phyloP scores from a whole-genome alignment of 2,888 invertebrate genomes.

The Corbicula japonica region DNA sequence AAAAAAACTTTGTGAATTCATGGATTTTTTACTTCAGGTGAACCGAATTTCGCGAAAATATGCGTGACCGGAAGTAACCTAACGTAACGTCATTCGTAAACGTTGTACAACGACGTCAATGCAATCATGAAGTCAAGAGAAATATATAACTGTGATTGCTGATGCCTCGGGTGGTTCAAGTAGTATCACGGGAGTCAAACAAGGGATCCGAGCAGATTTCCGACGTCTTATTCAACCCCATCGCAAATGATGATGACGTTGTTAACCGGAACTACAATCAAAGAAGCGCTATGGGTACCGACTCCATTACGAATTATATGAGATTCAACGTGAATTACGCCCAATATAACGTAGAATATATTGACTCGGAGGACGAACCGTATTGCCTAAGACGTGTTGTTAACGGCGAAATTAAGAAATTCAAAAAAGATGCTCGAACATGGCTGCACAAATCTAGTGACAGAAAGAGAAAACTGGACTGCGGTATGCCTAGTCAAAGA shows the following conservation, averaged over 20 bases:
- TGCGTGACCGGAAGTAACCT: too few species aligned
- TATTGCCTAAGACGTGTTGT: constrained; percentile 49
- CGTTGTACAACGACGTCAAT: too few species aligned
- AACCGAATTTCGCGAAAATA: too few species aligned
- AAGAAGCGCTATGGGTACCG: not conserved
- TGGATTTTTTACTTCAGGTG: too few species aligned
- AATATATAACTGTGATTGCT: too few species aligned
- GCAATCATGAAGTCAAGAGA: too few species aligned
- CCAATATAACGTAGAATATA: constrained; percentile 30
- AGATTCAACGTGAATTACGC: constrained; percentile 22
- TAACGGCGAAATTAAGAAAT: constrained; percentile 45
- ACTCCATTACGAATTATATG: constrained; percentile 8
- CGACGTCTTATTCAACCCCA: not conserved
- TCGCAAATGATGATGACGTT: constrained; percentile 7
- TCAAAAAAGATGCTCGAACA: constrained; percentile 58
- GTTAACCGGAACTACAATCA: constrained; percentile 38
- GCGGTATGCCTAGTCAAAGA: not conserved
- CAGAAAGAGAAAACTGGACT: constrained; percentile 19
- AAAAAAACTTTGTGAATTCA: too few species aligned
- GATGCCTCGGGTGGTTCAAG: constrained; percentile 40
- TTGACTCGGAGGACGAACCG: constrained; percentile 35
- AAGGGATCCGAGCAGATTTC: not conserved
- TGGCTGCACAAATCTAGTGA: constrained; percentile 65
- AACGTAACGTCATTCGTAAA: too few species aligned
- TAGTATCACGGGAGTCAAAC: constrained; percentile 3